Evolutionary conservation across 2,888 invertebrate species (phyloP).

Genomic region (Xanthia togata): DNA sequence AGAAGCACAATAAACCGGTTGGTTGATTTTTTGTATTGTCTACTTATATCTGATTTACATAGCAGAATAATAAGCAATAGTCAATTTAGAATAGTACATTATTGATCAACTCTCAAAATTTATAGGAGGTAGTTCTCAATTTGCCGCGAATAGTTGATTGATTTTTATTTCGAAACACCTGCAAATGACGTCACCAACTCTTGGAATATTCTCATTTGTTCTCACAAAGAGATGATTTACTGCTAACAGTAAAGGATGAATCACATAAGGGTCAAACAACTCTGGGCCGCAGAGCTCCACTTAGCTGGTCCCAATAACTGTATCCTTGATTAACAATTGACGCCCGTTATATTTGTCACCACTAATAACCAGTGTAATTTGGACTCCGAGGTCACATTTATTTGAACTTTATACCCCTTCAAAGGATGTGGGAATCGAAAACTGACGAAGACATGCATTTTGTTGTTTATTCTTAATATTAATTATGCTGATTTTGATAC

Average conservation of each 20-base stretch:
- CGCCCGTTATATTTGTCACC: conserved; percentile 31
- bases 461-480: conserved; percentile 9
- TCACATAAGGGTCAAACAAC: conserved; percentile 67
- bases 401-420: conserved; percentile 42
- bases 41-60: background rate
- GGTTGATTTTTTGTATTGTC: conserved; percentile 2
- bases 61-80: background rate
- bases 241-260: conserved; percentile 62
- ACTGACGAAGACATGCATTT: conserved; percentile 23
- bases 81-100: background rate
- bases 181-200: background rate
- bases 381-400: conserved; percentile 32
- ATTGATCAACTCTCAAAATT: background rate
- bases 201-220: conserved; percentile 9
- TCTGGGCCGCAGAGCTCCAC: conserved; percentile 51
- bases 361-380: conserved; percentile 39
- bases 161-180: background rate
- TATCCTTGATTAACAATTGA: conserved; percentile 57
- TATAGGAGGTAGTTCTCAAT: background rate
- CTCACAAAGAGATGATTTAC: conserved; percentile 27
- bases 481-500: background rate
- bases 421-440: conserved; percentile 53
- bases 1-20: conserved; percentile 31
- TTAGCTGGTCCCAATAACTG: conserved; percentile 50
- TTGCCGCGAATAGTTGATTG: background rate